These are phyloP conservation scores for Bos javanicus DNA, from an alignment of 2,113 vertebrate species.

Conservation along the genomic window DNA sequence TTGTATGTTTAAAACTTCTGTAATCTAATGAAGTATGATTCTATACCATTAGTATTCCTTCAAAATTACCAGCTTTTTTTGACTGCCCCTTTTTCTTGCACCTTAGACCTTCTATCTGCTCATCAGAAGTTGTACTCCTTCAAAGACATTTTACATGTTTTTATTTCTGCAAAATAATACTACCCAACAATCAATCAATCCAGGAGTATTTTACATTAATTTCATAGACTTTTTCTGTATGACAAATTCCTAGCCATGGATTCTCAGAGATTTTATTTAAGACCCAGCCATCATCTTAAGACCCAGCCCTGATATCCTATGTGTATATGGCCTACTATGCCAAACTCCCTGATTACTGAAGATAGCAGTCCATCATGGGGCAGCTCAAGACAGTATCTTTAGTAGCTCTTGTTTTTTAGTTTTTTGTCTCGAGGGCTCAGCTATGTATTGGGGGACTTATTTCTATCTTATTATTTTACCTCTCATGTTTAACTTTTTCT, in stretches of 20 bases:
- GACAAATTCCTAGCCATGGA: not conserved
- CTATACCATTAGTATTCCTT: not conserved
- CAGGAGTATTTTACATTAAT: not conserved
- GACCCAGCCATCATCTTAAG: not conserved
- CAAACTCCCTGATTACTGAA: not conserved
- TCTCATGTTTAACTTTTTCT: not conserved
- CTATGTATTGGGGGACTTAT: not conserved
- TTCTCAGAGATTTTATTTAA: not conserved
- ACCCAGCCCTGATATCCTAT: fast-evolving
- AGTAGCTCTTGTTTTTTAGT: fast-evolving
- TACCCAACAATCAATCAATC: not conserved
- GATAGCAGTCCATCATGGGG: fast-evolving
- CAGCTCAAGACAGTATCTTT: not conserved
- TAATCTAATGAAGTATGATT: not conserved
- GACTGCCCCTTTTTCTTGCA: not conserved
- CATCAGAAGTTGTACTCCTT: not conserved
- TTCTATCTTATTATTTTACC: not conserved
- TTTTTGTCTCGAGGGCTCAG: not conserved
- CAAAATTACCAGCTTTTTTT: not conserved
- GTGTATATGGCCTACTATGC: fast-evolving
- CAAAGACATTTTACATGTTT: not conserved
- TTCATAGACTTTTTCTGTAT: not conserved
- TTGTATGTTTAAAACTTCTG: not conserved
- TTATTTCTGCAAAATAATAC: not conserved
- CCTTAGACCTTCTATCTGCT: not conserved